Percentiles rank a stretch among this genome's conserved stretches.
Evolutionary conservation across 1,140 invertebrate genomes (phyloP).

Genomic region (Anagrus nilaparvatae): DNA sequence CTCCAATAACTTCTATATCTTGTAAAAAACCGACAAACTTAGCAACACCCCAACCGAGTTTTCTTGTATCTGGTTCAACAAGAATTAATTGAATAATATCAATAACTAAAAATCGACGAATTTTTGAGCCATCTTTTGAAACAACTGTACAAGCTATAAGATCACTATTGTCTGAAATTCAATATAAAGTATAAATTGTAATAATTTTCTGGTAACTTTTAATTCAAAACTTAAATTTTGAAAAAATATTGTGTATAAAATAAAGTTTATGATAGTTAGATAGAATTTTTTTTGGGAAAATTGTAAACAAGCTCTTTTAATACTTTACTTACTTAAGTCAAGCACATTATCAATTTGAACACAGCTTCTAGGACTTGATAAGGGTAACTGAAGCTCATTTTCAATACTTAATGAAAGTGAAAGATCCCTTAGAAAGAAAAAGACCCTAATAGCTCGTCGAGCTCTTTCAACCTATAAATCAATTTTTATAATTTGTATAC

Average conservation of each 20-base stretch:
- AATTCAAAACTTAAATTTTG: no score
- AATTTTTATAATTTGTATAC: constrained; percentile 18
- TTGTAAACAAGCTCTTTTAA: no score
- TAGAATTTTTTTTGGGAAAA: no score
- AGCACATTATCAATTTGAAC: constrained; percentile 86
- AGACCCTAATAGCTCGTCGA: constrained; percentile 85
- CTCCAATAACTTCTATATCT: constrained; percentile 72
- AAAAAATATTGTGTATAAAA: no score
- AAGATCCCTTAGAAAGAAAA: constrained; percentile 82
- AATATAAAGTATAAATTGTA: constrained; percentile 11
- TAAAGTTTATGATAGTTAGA: no score
- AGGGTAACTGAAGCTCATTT: constrained; percentile 74
- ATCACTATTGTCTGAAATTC: constrained; percentile 84
- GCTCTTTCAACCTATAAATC: constrained; percentile 76
- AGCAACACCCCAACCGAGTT: constrained; percentile 92
- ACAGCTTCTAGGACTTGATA: constrained; percentile 82
- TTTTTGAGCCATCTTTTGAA: constrained; percentile 79
- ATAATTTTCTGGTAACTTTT: no score
- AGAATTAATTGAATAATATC: constrained; percentile 90
- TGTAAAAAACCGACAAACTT: constrained; percentile 85
- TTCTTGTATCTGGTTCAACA: constrained; percentile 88
- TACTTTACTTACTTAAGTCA: constrained; percentile 82
- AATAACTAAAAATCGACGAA: constrained; percentile 87
- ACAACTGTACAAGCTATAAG: constrained; percentile 91
- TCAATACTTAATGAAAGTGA: constrained; percentile 73